Evolutionary conservation across 2,888 invertebrate genomes (phyloP).

Genomic region (Anagyrus pseudococci): DNA sequence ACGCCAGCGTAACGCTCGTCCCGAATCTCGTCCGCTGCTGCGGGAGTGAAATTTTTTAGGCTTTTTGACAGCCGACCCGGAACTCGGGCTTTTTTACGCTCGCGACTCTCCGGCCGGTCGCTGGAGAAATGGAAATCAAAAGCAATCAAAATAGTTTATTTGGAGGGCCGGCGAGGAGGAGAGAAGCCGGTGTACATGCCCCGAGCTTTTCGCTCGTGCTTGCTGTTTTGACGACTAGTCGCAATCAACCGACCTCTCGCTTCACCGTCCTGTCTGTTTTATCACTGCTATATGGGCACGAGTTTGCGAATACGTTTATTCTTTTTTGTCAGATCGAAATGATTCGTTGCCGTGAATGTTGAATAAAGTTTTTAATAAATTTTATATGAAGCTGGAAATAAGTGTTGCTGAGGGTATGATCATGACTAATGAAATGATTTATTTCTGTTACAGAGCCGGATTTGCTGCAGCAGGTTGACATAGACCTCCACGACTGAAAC

Average conservation of each 20-base stretch:
- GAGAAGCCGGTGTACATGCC: no score
- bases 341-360: no score
- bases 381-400: no score
- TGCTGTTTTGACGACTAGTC: no score
- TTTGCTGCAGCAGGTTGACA: slow-evolving; percentile 56
- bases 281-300: no score
- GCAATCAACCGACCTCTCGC: no score
- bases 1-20: no score
- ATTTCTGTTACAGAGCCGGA: slow-evolving; percentile 56
- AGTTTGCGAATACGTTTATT: no score
- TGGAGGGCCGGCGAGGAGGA: not conserved
- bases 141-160: slow-evolving; percentile 14
- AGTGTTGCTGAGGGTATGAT: no score
- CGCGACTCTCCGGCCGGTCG: not conserved
- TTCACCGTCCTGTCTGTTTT: no score
- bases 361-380: no score
- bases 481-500: slow-evolving; percentile 50
- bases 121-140: not conserved
- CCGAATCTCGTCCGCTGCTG: not conserved
- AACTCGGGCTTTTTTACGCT: slow-evolving; percentile 3
- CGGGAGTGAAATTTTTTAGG: slow-evolving; percentile 2
- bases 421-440: not conserved
- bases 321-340: no score
- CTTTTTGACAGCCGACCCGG: slow-evolving; percentile 5
- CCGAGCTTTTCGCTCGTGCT: not conserved